Conservation (phyloP, 2,888 invertebrate genomes). For the Sabellastarte sp. region DNA sequence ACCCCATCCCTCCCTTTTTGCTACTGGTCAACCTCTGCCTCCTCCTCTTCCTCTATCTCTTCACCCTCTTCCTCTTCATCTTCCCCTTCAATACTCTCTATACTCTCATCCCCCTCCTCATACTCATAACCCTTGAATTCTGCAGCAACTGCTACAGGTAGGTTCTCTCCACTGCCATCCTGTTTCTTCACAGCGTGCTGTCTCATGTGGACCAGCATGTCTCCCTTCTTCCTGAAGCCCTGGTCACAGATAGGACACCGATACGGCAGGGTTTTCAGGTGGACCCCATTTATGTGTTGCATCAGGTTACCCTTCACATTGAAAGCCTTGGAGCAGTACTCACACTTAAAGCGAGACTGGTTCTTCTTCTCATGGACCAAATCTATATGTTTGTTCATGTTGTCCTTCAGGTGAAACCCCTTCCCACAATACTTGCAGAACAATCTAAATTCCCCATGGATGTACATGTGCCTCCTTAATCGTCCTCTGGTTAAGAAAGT, state of each 20-base stretch:
- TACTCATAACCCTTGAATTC: too few species aligned
- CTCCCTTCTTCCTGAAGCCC: constrained; percentile 17
- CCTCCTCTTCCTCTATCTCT: too few species aligned
- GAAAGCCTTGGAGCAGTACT: constrained; percentile 19
- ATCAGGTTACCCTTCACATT: constrained; percentile 24
- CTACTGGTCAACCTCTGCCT: too few species aligned
- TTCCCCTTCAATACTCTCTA: too few species aligned
- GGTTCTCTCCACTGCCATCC: too few species aligned
- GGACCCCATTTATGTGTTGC: constrained; percentile 23
- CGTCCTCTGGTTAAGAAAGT: constrained; percentile 19
- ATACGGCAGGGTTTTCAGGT: constrained; percentile 21
- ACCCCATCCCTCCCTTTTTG: too few species aligned
- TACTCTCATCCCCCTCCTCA: too few species aligned
- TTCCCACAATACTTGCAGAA: constrained; percentile 19
- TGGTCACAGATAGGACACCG: constrained; percentile 15
- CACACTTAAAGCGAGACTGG: constrained; percentile 12
- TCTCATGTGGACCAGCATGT: constrained; percentile 18
- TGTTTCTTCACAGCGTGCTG: constrained; percentile 1
- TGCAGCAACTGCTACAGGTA: too few species aligned
- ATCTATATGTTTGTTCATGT: constrained; percentile 26
- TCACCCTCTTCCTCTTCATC: too few species aligned
- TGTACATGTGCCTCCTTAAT: constrained; percentile 18
- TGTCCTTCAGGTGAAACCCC: constrained; percentile 26
- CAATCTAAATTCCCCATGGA: constrained; percentile 20
- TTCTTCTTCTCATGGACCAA: constrained; percentile 19